Base-by-base conservation (phyloP, 2,888 invertebrate genomes). In the Cheilosia urbana region DNA sequence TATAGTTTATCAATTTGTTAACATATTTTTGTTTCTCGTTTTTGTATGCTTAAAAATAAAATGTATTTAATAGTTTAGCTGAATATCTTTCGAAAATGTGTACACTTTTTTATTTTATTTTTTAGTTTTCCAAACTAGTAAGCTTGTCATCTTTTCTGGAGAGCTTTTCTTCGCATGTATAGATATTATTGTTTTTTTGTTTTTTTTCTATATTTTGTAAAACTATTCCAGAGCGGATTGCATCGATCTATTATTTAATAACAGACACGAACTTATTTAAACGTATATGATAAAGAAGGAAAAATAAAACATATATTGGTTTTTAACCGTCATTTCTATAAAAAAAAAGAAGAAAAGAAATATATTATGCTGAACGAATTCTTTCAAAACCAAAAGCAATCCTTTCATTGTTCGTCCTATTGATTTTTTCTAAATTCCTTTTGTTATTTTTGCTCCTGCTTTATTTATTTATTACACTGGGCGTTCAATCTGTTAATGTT, bases 21-120 rank as follows among this genome's bases (percentile, higher is more conserved):
- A 19, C 57, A 24, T 30, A 42, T 30, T 45, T 55, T 55, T 60
- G 79, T 79, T 79, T 79, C 79, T 79, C 79, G 79, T 79, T 79
- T 79, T 79, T 79, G 53, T 72, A 45, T 65, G 42, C 47, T 57
- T 66, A 63, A 55, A 78, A 47, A 37, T 53, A 69, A 69, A 66
- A 53, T 24, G 2, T 40, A 9, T 55, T 45, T 65, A 72, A 58
- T 51, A 75, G 63, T 80, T 83, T 88, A 79, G 71, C 82, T 87
- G 72, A 77, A 72, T 72, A 63, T 82, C 68, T 78, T 79, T 87
- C 63, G 62, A 81, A 80, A 81, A 68, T 81, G 75, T 65, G 13
- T 13, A 37, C 37, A 37, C 37, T 13, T 13, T 47, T 92, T 92
- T 71, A 6, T 7, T 49, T 55, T 24, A 37, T 24, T n/a, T 45